Evolutionary conservation across 2,113 vertebrate species (phyloP), one percentile per base, ranked within the genome.

Genomic region (Aythya baeri): DNA sequence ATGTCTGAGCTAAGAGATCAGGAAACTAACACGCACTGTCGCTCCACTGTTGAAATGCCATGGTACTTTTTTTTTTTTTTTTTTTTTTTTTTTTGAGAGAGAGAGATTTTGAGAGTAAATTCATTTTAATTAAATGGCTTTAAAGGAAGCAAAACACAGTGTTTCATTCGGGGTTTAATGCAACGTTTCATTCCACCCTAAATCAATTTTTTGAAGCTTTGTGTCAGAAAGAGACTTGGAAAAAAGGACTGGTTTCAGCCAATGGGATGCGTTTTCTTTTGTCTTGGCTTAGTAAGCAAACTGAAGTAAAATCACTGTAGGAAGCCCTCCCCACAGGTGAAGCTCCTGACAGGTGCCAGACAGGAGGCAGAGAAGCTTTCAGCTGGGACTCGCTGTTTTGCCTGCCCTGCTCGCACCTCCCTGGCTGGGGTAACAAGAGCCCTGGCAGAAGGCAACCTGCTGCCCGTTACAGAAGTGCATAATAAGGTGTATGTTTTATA

Each of bases 401-500:
- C 52, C n/a, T 2, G 1, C 2, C 3, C 36, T 67, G 34, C 66
- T 77, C 7, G 0, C 9, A 25, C 83, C 57, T 73, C 57, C 74
- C 57, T 75, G 22, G 29, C 15, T 12, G 3, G 1, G 57, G 82
- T 26, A 83, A 5, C 16, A 38, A 36, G 70, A 66, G 65, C 76
- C 68, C 46, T 18, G 46, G 87, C 52, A 91, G 87, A 71, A 93
- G 52, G 58, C 78, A 32, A 67, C 89, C 84, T 50, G 80, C 84
- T 85, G 84, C 61, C 91, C 41, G 27, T 81, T 22, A 27, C 93
- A 13, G 74, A 66, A 85, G 88, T 43, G 70, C 52, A 79, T 93
- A 94, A 95, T 55, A 71, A 96, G 96, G 96, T 65, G 66, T 12
- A 12, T 97, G 96, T 88, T 96, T 97, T 95, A 95, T 93, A 92